phyloP scores from a whole-genome alignment of 2,113 vertebrate species.

The Formicarius rufipectus region DNA sequence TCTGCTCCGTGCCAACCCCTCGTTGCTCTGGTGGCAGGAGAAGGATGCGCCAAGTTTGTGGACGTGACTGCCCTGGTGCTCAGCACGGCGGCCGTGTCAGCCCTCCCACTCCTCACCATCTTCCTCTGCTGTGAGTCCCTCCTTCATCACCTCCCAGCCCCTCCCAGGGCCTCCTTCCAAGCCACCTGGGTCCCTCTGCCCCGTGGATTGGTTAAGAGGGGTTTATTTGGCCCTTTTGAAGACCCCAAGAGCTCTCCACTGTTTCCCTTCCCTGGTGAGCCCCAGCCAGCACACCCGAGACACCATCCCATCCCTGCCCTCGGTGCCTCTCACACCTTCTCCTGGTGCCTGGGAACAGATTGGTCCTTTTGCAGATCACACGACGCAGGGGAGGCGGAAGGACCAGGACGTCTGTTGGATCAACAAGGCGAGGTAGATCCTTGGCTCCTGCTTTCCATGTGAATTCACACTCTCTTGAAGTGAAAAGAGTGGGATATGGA shows the following conservation, averaged over 20 bases:
- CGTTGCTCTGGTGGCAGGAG: neutral
- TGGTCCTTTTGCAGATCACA: neutral
- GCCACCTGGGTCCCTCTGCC: neutral
- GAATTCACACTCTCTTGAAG: neutral
- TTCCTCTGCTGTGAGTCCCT: constrained; percentile 43
- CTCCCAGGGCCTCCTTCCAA: accelerated
- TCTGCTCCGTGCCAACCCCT: accelerated
- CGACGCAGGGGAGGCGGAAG: neutral
- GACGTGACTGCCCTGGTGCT: neutral
- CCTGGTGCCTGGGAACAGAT: too few species aligned
- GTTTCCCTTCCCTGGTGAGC: neutral
- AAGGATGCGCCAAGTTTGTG: neutral
- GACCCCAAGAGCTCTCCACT: neutral
- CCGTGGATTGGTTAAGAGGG: accelerated
- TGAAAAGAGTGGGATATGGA: neutral
- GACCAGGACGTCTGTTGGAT: accelerated
- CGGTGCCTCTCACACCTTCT: neutral
- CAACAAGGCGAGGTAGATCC: neutral
- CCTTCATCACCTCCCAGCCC: neutral
- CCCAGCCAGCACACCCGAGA: neutral
- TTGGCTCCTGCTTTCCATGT: neutral
- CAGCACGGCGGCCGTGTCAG: neutral
- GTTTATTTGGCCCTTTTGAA: neutral
- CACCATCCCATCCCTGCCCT: accelerated
- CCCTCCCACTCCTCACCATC: constrained; percentile 13